phyloP scores from a whole-genome alignment of 2,113 vertebrate genomes.

The Chelonoidis abingdonii region DNA sequence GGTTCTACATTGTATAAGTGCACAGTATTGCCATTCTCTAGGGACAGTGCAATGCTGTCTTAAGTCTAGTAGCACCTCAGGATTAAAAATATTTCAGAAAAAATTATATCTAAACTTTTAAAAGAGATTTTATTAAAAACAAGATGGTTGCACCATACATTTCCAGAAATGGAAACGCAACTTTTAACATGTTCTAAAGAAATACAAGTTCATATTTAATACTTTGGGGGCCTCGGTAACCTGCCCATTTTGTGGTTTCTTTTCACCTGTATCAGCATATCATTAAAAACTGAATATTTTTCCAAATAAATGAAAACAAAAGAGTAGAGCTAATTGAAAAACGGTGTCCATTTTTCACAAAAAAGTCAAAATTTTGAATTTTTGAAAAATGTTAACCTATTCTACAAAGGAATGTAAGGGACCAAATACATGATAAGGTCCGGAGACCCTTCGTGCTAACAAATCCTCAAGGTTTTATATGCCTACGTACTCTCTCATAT shows the following conservation, averaged over 20 bases:
- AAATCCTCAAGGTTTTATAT: neutral
- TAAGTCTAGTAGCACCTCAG: neutral
- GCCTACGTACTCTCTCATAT: neutral
- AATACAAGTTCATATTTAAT: neutral
- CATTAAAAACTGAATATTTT: neutral
- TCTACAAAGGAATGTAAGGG: neutral
- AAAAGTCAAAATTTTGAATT: neutral
- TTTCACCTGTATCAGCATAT: neutral
- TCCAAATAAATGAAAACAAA: neutral
- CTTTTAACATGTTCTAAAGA: neutral
- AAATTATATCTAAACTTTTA: neutral
- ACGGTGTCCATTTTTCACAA: neutral
- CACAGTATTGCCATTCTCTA: neutral
- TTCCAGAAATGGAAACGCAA: neutral
- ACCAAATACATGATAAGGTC: neutral
- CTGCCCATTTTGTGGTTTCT: neutral
- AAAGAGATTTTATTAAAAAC: neutral
- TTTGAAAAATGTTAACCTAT: neutral
- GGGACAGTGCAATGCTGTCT: neutral
- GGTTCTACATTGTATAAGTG: neutral
- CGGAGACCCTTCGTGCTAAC: neutral
- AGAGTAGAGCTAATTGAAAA: neutral
- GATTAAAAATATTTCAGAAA: neutral
- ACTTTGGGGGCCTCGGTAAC: neutral
- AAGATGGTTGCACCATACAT: neutral